Evolutionary conservation across 2,888 invertebrate genomes (phyloP).

Genomic region (Drosophila putrida): DNA sequence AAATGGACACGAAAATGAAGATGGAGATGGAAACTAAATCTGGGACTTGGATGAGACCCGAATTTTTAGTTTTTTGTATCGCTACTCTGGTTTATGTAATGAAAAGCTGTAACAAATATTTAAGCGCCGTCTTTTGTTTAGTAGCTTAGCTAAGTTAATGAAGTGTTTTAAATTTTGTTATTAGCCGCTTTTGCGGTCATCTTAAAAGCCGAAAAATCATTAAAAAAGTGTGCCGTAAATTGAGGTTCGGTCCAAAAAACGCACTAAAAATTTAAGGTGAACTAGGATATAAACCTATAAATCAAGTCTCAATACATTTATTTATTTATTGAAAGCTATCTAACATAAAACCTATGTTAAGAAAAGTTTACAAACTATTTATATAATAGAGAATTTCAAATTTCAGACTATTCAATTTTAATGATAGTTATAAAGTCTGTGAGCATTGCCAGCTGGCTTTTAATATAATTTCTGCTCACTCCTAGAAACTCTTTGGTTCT

Average conservation of each 20-base stretch:
- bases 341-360: neutral
- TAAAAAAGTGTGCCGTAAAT: slow-evolving; percentile 35
- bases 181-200: slow-evolving; percentile 29
- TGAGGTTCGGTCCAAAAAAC: neutral
- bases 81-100: slow-evolving; percentile 62
- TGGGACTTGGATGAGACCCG: slow-evolving; percentile 10
- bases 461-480: neutral
- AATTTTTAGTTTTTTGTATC: slow-evolving; percentile 5
- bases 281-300: neutral
- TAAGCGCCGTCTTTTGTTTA: slow-evolving; percentile 40
- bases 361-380: neutral
- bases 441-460: neutral
- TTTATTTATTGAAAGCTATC: neutral
- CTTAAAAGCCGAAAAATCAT: slow-evolving; percentile 19
- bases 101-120: slow-evolving; percentile 43
- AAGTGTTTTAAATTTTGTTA: slow-evolving; percentile 64
- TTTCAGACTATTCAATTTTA: neutral
- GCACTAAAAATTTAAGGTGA: neutral
- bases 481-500: neutral
- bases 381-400: neutral
- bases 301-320: neutral
- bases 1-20: neutral
- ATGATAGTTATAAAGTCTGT: too few relatives aligned
- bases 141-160: slow-evolving; percentile 49
- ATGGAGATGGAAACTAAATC: slow-evolving; percentile 1